These are phyloP conservation scores for Drosophila percnosoma DNA, from an alignment of 2,888 invertebrate genomes.

Conservation along the genomic window DNA sequence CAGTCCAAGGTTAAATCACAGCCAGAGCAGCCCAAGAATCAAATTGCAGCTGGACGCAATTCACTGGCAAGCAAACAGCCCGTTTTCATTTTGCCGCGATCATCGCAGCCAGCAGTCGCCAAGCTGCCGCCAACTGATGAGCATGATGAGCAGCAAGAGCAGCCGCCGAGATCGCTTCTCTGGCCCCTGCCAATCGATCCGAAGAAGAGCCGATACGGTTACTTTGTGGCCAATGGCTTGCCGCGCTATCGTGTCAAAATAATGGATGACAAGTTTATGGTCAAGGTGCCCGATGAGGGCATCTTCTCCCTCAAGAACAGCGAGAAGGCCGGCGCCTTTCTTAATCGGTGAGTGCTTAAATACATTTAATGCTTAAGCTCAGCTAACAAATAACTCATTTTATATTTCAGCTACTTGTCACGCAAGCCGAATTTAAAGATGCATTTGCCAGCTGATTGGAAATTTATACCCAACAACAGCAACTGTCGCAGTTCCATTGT, in stretches of 20 bases:
- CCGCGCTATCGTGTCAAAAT: conserved; percentile 77
- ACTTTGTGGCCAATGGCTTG: conserved; percentile 62
- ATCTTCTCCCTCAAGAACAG: conserved; percentile 63
- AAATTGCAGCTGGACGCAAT: conserved; percentile 11
- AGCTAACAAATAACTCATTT: neutral
- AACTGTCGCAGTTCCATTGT: conserved; percentile 59
- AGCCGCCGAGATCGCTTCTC: neutral
- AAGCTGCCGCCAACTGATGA: neutral
- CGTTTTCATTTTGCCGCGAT: neutral
- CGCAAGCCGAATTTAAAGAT: conserved; percentile 19
- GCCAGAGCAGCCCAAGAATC: neutral
- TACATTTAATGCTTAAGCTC: neutral
- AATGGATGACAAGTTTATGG: conserved; percentile 60
- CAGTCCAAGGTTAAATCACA: neutral
- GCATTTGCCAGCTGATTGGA: conserved; percentile 64
- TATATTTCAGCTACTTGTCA: conserved; percentile 53
- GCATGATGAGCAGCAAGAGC: neutral
- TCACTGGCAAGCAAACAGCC: conserved; percentile 6
- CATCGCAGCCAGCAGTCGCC: conserved; percentile 3
- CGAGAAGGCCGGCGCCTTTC: conserved; percentile 65
- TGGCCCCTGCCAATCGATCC: neutral
- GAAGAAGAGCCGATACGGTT: conserved; percentile 55
- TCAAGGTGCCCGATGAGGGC: conserved; percentile 76
- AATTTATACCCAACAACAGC: conserved; percentile 50
- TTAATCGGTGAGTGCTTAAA: conserved; percentile 73